phyloP scores from a whole-genome alignment of 1,140 invertebrate genomes.

The Trissolcus basalis region DNA sequence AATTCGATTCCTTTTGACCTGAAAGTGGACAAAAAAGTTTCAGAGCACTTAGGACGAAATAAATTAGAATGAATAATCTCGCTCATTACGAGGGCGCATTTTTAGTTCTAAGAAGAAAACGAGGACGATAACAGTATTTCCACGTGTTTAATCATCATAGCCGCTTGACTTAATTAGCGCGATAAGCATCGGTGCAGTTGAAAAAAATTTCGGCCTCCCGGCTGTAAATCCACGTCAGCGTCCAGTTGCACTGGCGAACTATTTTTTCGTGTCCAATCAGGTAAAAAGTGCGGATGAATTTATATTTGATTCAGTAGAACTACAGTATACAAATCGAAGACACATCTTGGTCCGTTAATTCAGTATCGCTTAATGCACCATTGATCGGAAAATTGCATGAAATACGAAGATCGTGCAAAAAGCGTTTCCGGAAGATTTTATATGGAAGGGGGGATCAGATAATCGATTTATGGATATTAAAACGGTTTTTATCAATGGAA shows the following conservation, averaged over 20 bases:
- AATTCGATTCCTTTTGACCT: no score
- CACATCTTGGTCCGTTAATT: conserved; percentile 26
- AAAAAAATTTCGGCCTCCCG: neutral
- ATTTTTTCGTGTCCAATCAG: neutral
- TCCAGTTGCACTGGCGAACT: neutral
- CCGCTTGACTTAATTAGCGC: conserved; percentile 4
- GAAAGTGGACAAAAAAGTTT: no score
- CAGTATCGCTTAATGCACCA: conserved; percentile 14
- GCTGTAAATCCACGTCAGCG: neutral
- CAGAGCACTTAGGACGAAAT: no score
- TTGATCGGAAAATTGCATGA: conserved; percentile 27
- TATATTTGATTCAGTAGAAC: conserved; percentile 2
- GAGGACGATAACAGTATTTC: conserved; percentile 7
- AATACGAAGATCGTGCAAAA: conserved; percentile 44
- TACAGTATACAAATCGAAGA: conserved; percentile 5
- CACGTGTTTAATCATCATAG: conserved; percentile 1
- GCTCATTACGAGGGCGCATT: neutral
- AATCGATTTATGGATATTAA: no score
- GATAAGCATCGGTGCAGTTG: neutral
- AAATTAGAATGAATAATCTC: no score
- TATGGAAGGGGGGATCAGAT: no score
- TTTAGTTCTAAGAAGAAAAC: neutral
- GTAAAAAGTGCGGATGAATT: conserved; percentile 1
- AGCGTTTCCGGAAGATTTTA: no score
- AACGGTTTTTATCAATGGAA: no score